Percentiles rank a stretch among this genome's conserved stretches.
These are phyloP conservation scores for Eupithecia tripunctaria DNA, from an alignment of 2,888 invertebrate species.

Conservation along the genomic window DNA sequence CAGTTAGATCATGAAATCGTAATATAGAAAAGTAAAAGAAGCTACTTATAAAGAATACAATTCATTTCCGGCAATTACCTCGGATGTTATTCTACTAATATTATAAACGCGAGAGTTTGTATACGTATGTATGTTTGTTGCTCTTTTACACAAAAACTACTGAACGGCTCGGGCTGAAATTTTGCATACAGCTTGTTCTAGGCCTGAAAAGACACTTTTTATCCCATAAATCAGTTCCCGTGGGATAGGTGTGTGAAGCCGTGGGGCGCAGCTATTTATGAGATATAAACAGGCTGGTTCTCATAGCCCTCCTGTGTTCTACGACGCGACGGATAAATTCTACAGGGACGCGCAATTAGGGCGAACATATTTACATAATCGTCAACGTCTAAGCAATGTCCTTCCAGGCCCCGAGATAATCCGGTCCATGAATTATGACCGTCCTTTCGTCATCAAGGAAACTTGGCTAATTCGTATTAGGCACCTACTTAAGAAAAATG, in stretches of 20 bases:
- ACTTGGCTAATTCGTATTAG: slow-evolving; percentile 19
- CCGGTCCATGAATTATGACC: slow-evolving; percentile 45
- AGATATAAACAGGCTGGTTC: slow-evolving; percentile 11
- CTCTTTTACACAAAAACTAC: too few species aligned
- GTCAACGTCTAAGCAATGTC: slow-evolving; percentile 51
- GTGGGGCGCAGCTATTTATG: too few species aligned
- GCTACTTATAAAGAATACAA: not conserved
- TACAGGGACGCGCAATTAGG: slow-evolving; percentile 56
- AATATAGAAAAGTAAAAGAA: too few species aligned
- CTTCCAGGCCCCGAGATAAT: slow-evolving; percentile 44
- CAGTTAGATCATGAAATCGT: too few species aligned
- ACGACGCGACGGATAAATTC: slow-evolving; percentile 44
- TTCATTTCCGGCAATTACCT: not conserved
- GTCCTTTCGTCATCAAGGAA: slow-evolving; percentile 21
- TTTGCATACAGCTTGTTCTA: too few species aligned
- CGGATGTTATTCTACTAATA: too few species aligned
- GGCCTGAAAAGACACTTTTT: too few species aligned
- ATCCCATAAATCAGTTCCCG: too few species aligned
- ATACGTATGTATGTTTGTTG: too few species aligned
- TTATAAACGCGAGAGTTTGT: too few species aligned
- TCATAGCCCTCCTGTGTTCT: slow-evolving; percentile 28
- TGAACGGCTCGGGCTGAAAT: too few species aligned
- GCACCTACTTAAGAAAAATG: slow-evolving; percentile 16
- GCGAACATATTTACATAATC: slow-evolving; percentile 57
- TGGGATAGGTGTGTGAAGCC: too few species aligned